Base-by-base conservation (phyloP, 53 echinoderm and acorn worm genomes). In the Paracentrotus lividus region DNA sequence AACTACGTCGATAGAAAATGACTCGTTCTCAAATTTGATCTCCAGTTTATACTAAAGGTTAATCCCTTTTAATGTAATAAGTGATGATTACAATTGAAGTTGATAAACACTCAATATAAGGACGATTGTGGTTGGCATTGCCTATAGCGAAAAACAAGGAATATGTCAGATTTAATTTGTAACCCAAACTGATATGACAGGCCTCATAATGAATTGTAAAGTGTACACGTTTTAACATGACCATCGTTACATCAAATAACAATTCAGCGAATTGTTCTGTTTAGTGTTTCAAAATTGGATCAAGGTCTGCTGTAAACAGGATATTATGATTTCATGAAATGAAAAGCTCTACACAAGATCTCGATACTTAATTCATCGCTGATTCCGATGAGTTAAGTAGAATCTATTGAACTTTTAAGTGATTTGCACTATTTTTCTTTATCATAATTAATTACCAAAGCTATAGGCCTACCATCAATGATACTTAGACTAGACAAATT, bases 161-260 rank as follows among this genome's bases (percentile, higher is more conserved):
- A 81, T 47, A 81, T 47, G 81, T 81, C 81, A 81, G 81, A 26
- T 81, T 26, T 47, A 27, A 81, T 81, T 47, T 4, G 8, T 45
- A 24, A 81, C 13, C n/a, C 9, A 3, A 36, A 36, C 13, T 81
- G 24, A 16, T 69, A 36, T 69, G 38, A 36, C 69, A 38, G 5
- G 69, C 15, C 16, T 31, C 16, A n/a, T 36, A 69, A 61, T 61
- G 34, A 34, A 15, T 26, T 38, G 69, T 36, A 36, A 34, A 20
- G 13, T 40, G 5, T 18, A 18, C 38, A 15, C 14, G 38, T 36
- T 18, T 69, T 3, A 16, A 4, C 36, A 72, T 40, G 18, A 40
- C 40, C 67, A 67, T 67, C 72, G 10, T 38, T 1, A 69, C 18
- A 72, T 32, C 18, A 72, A 4, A 40, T 72, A 5, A 18, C 15